Conservation (phyloP, 2,888 invertebrate genomes). For the Drosophila kuntzei region DNA sequence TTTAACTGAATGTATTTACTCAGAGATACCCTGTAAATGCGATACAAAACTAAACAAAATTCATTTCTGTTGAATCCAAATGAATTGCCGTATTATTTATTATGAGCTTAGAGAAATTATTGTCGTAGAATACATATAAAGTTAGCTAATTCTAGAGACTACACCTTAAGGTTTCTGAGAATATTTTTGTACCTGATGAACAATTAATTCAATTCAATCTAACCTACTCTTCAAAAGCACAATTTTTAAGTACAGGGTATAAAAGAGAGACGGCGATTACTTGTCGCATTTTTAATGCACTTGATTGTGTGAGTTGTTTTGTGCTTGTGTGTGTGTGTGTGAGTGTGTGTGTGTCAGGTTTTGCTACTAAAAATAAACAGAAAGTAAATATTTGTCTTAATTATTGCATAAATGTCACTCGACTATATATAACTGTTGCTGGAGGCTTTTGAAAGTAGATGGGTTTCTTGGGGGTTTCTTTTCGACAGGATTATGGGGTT, state of each 20-base stretch:
- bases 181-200: background rate
- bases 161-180: no score
- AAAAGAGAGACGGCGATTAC: background rate
- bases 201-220: background rate
- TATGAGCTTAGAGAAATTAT: no score
- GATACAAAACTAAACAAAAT: background rate
- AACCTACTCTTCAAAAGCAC: background rate
- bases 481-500: conserved; percentile 34
- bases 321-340: background rate
- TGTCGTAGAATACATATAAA: no score
- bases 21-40: conserved; percentile 1
- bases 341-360: background rate
- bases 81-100: no score
- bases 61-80: no score
- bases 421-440: conserved; percentile 9
- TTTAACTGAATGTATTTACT: background rate
- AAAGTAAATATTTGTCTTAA: conserved; percentile 67
- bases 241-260: background rate
- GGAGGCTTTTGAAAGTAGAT: background rate
- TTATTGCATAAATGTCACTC: conserved; percentile 62
- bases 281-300: background rate
- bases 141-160: no score
- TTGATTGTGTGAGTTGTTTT: background rate
- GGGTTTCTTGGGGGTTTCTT: conserved; percentile 6
- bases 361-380: conserved; percentile 17